A percentile compares a stretch with the other conserved stretches of the same genome.
These are phyloP conservation scores for Epinephelus lanceolatus DNA, from an alignment of 2,113 vertebrate species.

Conservation along the genomic window DNA sequence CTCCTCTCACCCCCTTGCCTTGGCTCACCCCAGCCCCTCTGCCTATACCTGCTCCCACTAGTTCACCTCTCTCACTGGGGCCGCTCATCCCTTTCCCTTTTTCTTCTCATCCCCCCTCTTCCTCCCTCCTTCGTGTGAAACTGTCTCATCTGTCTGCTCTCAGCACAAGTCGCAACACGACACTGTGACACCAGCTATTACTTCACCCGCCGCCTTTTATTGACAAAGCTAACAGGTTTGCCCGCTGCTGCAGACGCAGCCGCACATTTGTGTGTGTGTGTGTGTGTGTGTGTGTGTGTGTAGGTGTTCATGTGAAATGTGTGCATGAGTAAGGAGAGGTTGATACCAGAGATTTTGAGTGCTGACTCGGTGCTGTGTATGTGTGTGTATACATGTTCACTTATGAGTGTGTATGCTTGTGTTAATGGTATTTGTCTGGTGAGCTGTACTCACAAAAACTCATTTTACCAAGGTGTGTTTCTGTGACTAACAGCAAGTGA, in stretches of 20 bases:
- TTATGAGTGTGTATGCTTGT: neutral
- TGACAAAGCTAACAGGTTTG: constrained; percentile 80
- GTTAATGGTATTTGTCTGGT: constrained; percentile 15
- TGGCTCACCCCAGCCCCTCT: neutral
- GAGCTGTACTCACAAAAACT: constrained; percentile 45
- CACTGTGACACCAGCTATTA: constrained; percentile 77
- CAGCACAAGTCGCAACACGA: constrained; percentile 83
- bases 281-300: constrained; percentile 28
- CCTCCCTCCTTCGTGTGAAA: constrained; percentile 80
- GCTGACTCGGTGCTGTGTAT: neutral
- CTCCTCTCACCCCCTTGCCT: neutral
- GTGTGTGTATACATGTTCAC: neutral
- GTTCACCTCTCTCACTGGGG: neutral
- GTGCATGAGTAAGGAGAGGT: constrained; percentile 19
- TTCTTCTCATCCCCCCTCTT: constrained; percentile 32
- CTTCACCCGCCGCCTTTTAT: constrained; percentile 81
- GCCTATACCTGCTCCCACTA: neutral
- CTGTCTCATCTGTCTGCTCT: constrained; percentile 69
- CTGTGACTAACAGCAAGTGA: constrained; percentile 53
- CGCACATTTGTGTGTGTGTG: constrained; percentile 13
- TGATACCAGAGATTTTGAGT: constrained; percentile 24
- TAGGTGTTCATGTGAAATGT: neutral
- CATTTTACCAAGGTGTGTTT: constrained; percentile 56
- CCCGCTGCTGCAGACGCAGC: constrained; percentile 41
- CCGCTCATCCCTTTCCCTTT: constrained; percentile 53